Base-by-base conservation (phyloP, 2,888 invertebrate species). In the Elegia similella region DNA sequence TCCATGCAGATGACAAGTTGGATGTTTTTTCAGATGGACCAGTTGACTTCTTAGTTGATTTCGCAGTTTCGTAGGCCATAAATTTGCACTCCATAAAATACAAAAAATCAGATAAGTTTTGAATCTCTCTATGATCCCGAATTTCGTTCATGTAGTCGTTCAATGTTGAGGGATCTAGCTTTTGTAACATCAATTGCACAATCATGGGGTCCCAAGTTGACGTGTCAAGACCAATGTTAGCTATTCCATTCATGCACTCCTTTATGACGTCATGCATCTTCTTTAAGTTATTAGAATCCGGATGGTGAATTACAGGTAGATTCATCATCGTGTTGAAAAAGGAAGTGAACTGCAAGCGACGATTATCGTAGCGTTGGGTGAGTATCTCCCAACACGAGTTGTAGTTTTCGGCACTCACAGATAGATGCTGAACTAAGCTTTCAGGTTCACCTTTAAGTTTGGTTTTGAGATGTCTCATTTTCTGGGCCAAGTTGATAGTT, bases 371-470 rank as follows among this genome's bases (percentile, higher is more conserved):
- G n/a, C n/a, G n/a, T n/a, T n/a, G n/a, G n/a, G n/a, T n/a, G n/a
- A n/a, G n/a, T n/a, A n/a, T n/a, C n/a, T n/a, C n/a, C n/a, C n/a
- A n/a, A n/a, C n/a, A n/a, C n/a, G n/a, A n/a, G n/a, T n/a, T n/a
- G n/a, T n/a, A n/a, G n/a, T n/a, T n/a, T n/a, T n/a, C n/a, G n/a
- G n/a, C n/a, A n/a, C n/a, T n/a, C 5, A 55, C 29, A 2, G 38
- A 6, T 7, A 67, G 54, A 61, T 70, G 68, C 23, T 66, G 65
- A 6, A 71, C 61, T 6, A 71, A 48, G 42, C 48, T 56, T 43
- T 68, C 69, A n/a, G 68, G 64, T 53, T 69, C 69, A 0, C 66
- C 65, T 29, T 50, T 46, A 2, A 68, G 38, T 46, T 62, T 66
- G 2, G 55, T 30, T 42, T 67, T 68, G 0, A 68, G 56, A 59